These are phyloP conservation scores for Tetrapedia diversipes DNA, from an alignment of 2,888 invertebrate genomes.

Conservation along the genomic window DNA sequence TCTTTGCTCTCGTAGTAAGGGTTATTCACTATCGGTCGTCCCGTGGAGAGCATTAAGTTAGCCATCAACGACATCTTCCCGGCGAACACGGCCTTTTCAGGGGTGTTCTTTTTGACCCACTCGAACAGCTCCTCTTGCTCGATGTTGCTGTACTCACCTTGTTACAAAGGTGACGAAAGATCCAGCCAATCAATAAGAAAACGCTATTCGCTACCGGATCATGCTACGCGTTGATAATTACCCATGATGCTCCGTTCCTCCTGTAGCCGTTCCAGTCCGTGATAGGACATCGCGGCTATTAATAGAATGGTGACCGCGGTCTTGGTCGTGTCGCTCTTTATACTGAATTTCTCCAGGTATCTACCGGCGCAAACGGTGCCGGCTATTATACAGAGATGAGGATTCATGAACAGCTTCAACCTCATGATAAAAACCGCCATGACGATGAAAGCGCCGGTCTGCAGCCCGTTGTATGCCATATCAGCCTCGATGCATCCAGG, in stretches of 20 bases:
- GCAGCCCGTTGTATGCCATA: slow-evolving; percentile 88
- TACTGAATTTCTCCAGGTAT: slow-evolving; percentile 83
- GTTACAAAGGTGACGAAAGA: not conserved
- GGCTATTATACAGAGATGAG: slow-evolving; percentile 90
- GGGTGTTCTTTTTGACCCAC: slow-evolving; percentile 89
- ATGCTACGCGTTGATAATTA: slow-evolving; percentile 52
- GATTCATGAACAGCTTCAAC: slow-evolving; percentile 90
- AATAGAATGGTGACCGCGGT: slow-evolving; percentile 83
- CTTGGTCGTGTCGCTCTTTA: slow-evolving; percentile 81
- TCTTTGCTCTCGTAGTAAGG: slow-evolving; percentile 93
- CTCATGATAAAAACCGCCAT: slow-evolving; percentile 92
- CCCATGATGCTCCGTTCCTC: slow-evolving; percentile 84
- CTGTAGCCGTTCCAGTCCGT: slow-evolving; percentile 84
- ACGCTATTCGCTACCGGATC: not conserved
- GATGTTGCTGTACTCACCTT: slow-evolving; percentile 89
- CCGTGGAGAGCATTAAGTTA: slow-evolving; percentile 90
- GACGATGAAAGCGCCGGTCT: slow-evolving; percentile 87
- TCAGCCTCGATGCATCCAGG: slow-evolving; percentile 84
- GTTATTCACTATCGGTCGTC: slow-evolving; percentile 92
- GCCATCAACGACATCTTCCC: slow-evolving; percentile 95
- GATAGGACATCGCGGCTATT: slow-evolving; percentile 84
- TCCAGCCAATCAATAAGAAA: not conserved
- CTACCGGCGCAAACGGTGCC: slow-evolving; percentile 87
- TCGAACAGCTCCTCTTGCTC: slow-evolving; percentile 90
- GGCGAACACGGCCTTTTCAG: slow-evolving; percentile 89